Evolutionary conservation across 1,140 invertebrate genomes (phyloP).

Genomic region (Aporrectodea caliginosa): DNA sequence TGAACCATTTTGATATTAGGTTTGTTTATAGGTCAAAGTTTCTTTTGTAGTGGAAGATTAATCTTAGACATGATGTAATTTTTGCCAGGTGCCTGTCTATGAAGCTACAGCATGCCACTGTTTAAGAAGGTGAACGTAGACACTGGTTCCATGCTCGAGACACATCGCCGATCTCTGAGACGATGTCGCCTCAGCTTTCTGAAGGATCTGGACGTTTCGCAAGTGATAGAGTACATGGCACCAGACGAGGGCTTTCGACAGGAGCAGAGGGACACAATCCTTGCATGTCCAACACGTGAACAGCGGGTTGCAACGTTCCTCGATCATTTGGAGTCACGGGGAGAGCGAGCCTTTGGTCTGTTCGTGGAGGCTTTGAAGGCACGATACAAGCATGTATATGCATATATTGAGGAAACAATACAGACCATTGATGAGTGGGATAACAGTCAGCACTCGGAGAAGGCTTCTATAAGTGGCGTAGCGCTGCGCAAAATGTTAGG

Average conservation of each 20-base stretch:
- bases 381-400: conserved; percentile 23
- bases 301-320: background rate
- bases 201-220: background rate
- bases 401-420: conserved; percentile 21
- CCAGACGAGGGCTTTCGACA: background rate
- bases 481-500: background rate
- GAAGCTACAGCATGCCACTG: background rate
- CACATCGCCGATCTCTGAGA: background rate
- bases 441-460: background rate
- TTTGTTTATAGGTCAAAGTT: too few species aligned
- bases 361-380: conserved; percentile 28
- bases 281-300: background rate
- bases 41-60: too few species aligned
- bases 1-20: too few species aligned
- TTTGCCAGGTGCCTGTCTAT: too few species aligned
- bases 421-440: background rate
- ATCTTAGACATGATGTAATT: too few species aligned
- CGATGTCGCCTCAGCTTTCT: background rate
- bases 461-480: background rate
- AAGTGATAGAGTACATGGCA: background rate
- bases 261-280: background rate
- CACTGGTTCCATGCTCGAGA: background rate
- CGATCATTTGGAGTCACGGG: background rate
- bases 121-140: background rate
- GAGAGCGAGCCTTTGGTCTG: conserved; percentile 15